Evolutionary conservation across 2,888 invertebrate genomes (phyloP).

Genomic region (Campoletis raptor): DNA sequence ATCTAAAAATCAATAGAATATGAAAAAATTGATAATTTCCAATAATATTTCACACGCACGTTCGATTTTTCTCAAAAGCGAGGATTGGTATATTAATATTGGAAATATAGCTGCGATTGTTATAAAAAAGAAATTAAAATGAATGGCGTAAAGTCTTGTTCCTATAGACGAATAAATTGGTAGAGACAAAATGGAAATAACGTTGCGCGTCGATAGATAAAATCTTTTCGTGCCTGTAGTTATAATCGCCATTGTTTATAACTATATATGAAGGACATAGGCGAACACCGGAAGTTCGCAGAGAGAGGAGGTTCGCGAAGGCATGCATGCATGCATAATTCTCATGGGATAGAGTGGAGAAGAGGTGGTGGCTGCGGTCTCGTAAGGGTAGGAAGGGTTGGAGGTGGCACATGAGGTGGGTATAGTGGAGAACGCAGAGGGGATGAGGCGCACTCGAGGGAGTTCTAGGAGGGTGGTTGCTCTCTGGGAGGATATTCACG

Average conservation of each 20-base stretch:
- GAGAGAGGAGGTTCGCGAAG: slow-evolving; percentile 67
- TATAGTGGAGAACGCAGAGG: neutral
- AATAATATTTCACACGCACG: too few species aligned
- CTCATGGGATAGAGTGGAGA: slow-evolving; percentile 66
- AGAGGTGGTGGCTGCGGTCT: slow-evolving; percentile 58
- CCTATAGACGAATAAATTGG: neutral
- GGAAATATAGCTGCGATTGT: too few species aligned
- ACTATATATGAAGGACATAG: slow-evolving; percentile 57
- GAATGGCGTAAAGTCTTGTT: neutral
- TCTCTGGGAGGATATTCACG: slow-evolving; percentile 49
- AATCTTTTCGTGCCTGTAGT: neutral
- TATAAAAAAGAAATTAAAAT: neutral
- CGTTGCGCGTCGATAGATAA: slow-evolving; percentile 4
- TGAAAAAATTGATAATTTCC: neutral
- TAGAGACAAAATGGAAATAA: slow-evolving; percentile 12
- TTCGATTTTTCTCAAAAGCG: neutral
- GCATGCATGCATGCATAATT: slow-evolving; percentile 76
- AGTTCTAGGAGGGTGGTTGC: slow-evolving; percentile 36
- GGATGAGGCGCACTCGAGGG: slow-evolving; percentile 20
- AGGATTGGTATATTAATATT: neutral
- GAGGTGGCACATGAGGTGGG: slow-evolving; percentile 5
- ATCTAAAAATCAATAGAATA: neutral
- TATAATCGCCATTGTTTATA: neutral
- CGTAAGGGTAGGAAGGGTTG: neutral
- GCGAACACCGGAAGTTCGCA: slow-evolving; percentile 71